A percentile compares a stretch with the other conserved stretches of the same genome.
Evolutionary conservation across 64 coral and sea anemone species (phyloP).

Genomic region (Stichodactyla mertensii): DNA sequence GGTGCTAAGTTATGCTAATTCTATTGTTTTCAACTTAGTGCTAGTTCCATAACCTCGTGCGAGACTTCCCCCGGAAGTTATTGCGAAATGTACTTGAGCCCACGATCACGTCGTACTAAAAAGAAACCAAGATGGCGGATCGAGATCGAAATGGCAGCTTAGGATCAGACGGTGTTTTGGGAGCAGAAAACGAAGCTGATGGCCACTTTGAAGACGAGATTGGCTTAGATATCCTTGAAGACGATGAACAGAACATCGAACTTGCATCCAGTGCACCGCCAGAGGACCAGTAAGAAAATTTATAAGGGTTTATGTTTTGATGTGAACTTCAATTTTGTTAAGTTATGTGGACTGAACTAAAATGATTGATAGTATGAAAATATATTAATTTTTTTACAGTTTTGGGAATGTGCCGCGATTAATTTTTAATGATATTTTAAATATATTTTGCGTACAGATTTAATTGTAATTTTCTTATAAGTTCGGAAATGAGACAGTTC

Average conservation of each 20-base stretch:
- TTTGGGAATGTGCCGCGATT: too few relatives aligned
- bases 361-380: too few relatives aligned
- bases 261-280: constrained; percentile 57
- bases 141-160: constrained; percentile 65
- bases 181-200: constrained; percentile 73
- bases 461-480: too few relatives aligned
- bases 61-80: neutral
- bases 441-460: too few relatives aligned
- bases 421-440: too few relatives aligned
- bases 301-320: neutral
- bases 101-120: constrained; percentile 23
- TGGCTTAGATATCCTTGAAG: constrained; percentile 47
- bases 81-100: constrained; percentile 72
- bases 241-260: constrained; percentile 78
- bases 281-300: constrained; percentile 72
- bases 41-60: too few relatives aligned
- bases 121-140: constrained; percentile 65
- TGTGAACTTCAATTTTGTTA: neutral
- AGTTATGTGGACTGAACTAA: too few relatives aligned
- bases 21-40: too few relatives aligned
- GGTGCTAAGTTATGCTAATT: too few relatives aligned
- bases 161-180: constrained; percentile 71
- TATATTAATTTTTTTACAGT: too few relatives aligned
- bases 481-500: too few relatives aligned
- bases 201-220: constrained; percentile 86